Evolutionary conservation across 2,113 vertebrate species (phyloP).

Genomic region (Ochotona curzoniae): DNA sequence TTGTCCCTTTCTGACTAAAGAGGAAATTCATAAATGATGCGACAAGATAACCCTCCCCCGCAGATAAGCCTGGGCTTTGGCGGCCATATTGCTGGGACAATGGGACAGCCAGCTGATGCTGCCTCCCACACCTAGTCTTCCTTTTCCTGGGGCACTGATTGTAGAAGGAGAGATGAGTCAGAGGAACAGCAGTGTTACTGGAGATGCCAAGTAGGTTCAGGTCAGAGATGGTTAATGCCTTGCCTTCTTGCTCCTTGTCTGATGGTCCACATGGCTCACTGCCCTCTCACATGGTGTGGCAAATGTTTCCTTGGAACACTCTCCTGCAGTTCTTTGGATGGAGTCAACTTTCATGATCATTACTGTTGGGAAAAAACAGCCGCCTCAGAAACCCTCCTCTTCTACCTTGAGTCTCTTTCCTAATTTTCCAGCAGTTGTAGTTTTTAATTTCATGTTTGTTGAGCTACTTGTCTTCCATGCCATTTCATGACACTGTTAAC

Average conservation of each 20-base stretch:
- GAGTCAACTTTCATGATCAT: neutral
- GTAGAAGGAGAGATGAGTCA: neutral
- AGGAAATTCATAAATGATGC: neutral
- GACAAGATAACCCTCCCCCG: neutral
- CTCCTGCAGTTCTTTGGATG: slow-evolving; percentile 1
- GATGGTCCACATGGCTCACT: neutral
- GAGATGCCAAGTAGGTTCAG: neutral
- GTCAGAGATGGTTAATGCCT: neutral
- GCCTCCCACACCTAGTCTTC: neutral
- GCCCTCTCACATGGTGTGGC: neutral
- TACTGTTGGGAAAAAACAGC: neutral
- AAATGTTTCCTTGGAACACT: neutral
- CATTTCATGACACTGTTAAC: neutral
- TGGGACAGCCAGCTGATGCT: neutral
- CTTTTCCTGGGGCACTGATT: neutral
- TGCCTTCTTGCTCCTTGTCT: neutral
- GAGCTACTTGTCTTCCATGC: neutral
- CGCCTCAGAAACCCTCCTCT: neutral
- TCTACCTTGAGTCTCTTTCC: neutral
- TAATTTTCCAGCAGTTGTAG: neutral
- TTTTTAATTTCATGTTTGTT: neutral
- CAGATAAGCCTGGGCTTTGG: neutral
- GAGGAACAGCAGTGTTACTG: neutral
- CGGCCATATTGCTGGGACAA: neutral
- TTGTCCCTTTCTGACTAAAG: neutral